Conservation (phyloP, 2,797 vertebrate genomes). For the Darevskia nairensis region DNA sequence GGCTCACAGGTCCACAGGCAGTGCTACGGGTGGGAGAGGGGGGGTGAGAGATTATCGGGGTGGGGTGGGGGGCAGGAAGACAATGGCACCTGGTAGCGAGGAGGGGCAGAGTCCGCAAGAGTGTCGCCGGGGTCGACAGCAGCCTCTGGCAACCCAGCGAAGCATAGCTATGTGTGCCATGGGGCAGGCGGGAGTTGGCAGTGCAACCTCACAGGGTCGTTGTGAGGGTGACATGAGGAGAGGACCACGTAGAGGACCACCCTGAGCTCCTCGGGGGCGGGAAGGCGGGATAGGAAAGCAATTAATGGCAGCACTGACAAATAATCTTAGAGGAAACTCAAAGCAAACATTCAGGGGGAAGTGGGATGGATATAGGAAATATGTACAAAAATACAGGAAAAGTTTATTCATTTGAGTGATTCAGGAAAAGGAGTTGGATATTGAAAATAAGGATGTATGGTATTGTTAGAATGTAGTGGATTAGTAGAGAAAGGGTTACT, state of each 20-base stretch:
- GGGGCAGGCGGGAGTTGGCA: background rate
- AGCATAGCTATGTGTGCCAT: background rate
- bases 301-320: no score
- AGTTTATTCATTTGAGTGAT: no score
- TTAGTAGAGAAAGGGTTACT: no score
- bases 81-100: rapidly evolving
- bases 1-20: constrained; percentile 88
- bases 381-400: no score
- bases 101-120: background rate
- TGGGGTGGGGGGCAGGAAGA: background rate
- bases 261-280: no score
- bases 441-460: no score
- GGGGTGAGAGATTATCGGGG: background rate
- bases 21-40: constrained; percentile 68
- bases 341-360: no score
- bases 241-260: background rate
- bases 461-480: no score
- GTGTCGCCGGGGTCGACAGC: background rate
- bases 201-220: no score
- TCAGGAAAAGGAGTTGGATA: no score
- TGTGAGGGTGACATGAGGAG: background rate
- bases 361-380: no score
- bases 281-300: background rate
- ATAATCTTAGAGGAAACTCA: no score
- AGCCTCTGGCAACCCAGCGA: background rate